Percentiles rank a stretch among this genome's conserved stretches.
These are phyloP conservation scores for Morpho achilles DNA, from an alignment of 2,888 invertebrate genomes.

Conservation along the genomic window DNA sequence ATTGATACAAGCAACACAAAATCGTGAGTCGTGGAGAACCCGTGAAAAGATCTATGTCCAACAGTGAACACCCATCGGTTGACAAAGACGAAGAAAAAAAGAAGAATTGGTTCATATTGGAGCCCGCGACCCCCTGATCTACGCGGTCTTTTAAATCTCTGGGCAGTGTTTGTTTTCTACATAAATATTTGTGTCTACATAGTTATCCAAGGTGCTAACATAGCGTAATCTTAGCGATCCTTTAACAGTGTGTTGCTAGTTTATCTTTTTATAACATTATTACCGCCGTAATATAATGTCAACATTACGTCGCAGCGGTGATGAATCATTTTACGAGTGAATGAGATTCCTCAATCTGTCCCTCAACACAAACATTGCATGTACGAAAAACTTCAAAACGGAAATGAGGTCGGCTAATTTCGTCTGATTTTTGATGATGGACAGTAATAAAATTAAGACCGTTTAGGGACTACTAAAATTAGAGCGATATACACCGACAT, in stretches of 20 bases:
- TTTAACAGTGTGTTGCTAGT: background rate
- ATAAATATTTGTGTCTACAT: too few relatives aligned
- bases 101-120: too few relatives aligned
- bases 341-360: constrained; percentile 12
- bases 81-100: too few relatives aligned
- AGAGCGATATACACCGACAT: constrained; percentile 7
- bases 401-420: constrained; percentile 31
- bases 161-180: too few relatives aligned
- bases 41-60: too few relatives aligned
- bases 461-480: constrained; percentile 10
- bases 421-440: constrained; percentile 23
- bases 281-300: constrained; percentile 5
- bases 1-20: too few relatives aligned
- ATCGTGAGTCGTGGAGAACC: too few relatives aligned
- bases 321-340: constrained; percentile 12
- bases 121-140: too few relatives aligned
- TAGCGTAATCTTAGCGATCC: background rate
- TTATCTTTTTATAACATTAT: constrained; percentile 8
- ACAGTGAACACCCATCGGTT: too few relatives aligned
- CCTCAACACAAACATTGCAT: constrained; percentile 1
- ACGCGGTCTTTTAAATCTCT: too few relatives aligned
- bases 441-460: constrained; percentile 15
- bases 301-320: constrained; percentile 1
- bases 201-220: constrained; percentile 1
- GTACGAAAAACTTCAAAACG: constrained; percentile 21